Conservation (phyloP, 2,888 invertebrate species). For the Geotrupes spiniger region DNA sequence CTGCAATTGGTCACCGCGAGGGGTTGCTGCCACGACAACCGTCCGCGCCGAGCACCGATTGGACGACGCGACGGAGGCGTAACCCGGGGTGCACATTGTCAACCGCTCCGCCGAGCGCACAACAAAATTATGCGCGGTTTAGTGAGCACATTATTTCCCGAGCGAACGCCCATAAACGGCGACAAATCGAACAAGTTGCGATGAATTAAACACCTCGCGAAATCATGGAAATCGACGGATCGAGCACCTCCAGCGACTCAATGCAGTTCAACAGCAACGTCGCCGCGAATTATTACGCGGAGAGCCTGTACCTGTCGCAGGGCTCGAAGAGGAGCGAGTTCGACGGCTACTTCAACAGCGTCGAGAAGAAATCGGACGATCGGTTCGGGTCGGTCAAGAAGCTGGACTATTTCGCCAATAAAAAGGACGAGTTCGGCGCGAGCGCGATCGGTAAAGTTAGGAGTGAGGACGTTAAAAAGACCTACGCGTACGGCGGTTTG, state of each 20-base stretch:
- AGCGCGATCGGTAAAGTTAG: slow-evolving; percentile 27
- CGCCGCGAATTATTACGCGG: slow-evolving; percentile 40
- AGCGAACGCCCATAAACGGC: slow-evolving; percentile 9
- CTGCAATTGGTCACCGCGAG: slow-evolving; percentile 32
- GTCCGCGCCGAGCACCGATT: slow-evolving; percentile 24
- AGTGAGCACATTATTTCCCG: slow-evolving; percentile 18
- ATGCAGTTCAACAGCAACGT: slow-evolving; percentile 32
- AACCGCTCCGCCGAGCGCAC: slow-evolving; percentile 21
- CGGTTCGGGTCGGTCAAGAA: slow-evolving; percentile 25
- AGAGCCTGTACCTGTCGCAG: slow-evolving; percentile 19
- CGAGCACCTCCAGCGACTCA: slow-evolving; percentile 46
- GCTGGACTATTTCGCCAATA: slow-evolving; percentile 26
- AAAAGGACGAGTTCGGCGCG: slow-evolving; percentile 17
- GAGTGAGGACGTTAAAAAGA: slow-evolving; percentile 30
- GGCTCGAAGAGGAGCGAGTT: slow-evolving; percentile 17
- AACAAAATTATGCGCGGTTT: slow-evolving; percentile 27
- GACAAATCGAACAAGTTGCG: neutral
- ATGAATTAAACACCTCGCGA: slow-evolving; percentile 3
- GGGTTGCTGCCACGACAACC: slow-evolving; percentile 39
- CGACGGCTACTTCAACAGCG: slow-evolving; percentile 24
- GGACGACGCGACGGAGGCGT: slow-evolving; percentile 26
- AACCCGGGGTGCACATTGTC: slow-evolving; percentile 27
- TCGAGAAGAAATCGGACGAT: slow-evolving; percentile 31
- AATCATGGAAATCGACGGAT: slow-evolving; percentile 41
- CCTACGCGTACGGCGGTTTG: slow-evolving; percentile 27